Evolutionary conservation across 1,140 invertebrate genomes (phyloP), one percentile per base, ranked within the genome.

Genomic region (Drosophila navojoa): DNA sequence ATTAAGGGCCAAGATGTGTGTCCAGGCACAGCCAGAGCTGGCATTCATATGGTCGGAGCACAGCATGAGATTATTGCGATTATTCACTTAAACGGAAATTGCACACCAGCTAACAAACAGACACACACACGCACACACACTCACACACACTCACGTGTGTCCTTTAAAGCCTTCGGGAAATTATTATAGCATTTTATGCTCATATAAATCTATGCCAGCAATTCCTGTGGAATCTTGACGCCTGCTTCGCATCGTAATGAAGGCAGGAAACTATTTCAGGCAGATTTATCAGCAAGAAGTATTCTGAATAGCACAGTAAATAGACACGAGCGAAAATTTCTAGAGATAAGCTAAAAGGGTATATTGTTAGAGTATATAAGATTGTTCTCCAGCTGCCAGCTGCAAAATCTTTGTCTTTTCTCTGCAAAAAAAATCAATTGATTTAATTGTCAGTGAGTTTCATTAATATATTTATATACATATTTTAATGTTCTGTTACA

Each of bases 21-120:
- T 29, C 63, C 63, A 47, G 35, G 55, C 35, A 60, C 55, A 45
- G 54, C 45, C 32, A 57, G 47, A 15, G 53, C 19, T 32, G 27
- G 5, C 11, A 22, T 62, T 62, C 49, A 54, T 45, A 32, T 55
- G 59, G 64, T 42, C 22, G 25, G 19, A 27, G 49, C 70, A 60
- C 70, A 72, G 70, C 70, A 72, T 68, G 70, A 68, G 70, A 72
- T 72, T 68, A 68, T 72, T 60, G 53, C 59, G 70, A 68, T 72
- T 72, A 72, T 72, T 72, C 57, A 72, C 70, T 72, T 72, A 68
- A 60, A 54, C 67, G 55, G 40, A 68, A 72, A 67, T 67, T 53
- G n/a, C 40, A 53, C 63, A 60, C 42, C 22, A 47, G 5, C 42
- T 10, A 44, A 15, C 15, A 44, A 6, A 44, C 15, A 44, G 0